Evolutionary conservation across 2,113 vertebrate species (phyloP).

Genomic region (Trinectes maculatus): DNA sequence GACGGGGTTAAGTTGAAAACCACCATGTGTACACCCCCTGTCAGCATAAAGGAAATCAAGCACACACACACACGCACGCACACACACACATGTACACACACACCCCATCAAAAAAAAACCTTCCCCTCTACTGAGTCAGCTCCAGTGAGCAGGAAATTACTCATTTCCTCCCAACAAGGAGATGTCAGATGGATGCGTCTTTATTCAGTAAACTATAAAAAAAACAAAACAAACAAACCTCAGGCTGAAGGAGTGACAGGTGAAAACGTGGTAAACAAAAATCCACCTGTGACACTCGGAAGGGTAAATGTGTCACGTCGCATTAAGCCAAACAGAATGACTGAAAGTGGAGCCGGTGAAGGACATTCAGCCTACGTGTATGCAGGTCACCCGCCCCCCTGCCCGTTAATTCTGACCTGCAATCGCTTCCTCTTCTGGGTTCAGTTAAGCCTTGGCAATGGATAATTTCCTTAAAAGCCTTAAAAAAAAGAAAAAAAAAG

Average conservation of each 20-base stretch:
- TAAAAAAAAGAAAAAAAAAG: too few species aligned
- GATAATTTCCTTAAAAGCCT: slow-evolving; percentile 59
- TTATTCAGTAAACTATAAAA: slow-evolving; percentile 37
- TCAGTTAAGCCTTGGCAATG: slow-evolving; percentile 36
- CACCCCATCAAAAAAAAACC: slow-evolving; percentile 1
- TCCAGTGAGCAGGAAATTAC: slow-evolving; percentile 50
- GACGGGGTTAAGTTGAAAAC: slow-evolving; percentile 46
- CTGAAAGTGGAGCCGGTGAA: slow-evolving; percentile 17
- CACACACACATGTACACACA: background rate
- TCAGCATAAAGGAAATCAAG: slow-evolving; percentile 28
- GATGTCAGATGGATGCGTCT: slow-evolving; percentile 31
- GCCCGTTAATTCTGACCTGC: slow-evolving; percentile 40
- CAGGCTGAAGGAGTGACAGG: background rate
- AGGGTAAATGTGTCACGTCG: background rate
- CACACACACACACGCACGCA: background rate
- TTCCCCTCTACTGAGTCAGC: slow-evolving; percentile 31
- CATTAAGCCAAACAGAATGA: slow-evolving; percentile 30
- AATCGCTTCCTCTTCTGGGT: slow-evolving; percentile 38
- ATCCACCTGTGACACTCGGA: slow-evolving; percentile 7
- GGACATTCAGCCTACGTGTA: slow-evolving; percentile 30
- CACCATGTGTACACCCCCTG: slow-evolving; percentile 18
- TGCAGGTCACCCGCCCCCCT: slow-evolving; percentile 51
- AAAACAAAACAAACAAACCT: background rate
- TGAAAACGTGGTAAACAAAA: slow-evolving; percentile 8
- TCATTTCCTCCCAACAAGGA: slow-evolving; percentile 42